phyloP scores from a whole-genome alignment of 1,140 invertebrate genomes.

The Nephotettix cincticeps region DNA sequence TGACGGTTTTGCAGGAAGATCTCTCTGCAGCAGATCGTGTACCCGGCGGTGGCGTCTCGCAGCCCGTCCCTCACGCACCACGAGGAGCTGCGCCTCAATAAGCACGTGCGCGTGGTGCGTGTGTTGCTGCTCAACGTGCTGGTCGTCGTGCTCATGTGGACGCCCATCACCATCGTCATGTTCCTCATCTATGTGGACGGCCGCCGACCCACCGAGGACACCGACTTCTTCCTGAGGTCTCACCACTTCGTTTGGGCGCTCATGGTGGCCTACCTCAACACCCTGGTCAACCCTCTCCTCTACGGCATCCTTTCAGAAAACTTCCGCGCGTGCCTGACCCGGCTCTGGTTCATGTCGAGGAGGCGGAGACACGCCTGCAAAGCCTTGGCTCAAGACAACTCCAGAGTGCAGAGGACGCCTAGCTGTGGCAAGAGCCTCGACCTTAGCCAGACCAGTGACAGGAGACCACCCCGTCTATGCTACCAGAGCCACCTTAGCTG shows the following conservation, averaged over 20 bases:
- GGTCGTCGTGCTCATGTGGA: constrained; percentile 59
- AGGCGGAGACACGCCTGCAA: constrained; percentile 13
- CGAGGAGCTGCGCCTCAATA: constrained; percentile 49
- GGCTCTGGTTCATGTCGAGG: constrained; percentile 45
- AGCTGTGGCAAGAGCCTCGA: not conserved
- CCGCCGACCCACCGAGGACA: constrained; percentile 51
- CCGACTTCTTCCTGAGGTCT: constrained; percentile 50
- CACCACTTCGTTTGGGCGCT: constrained; percentile 59
- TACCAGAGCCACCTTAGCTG: constrained; percentile 8
- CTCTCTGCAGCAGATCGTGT: constrained; percentile 27
- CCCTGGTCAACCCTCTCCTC: constrained; percentile 74
- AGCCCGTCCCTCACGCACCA: constrained; percentile 12
- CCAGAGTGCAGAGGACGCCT: not conserved
- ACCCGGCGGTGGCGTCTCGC: not conserved
- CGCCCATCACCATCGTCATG: constrained; percentile 58
- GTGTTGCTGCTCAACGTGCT: constrained; percentile 57
- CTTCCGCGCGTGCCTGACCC: constrained; percentile 60
- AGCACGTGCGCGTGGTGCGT: constrained; percentile 57
- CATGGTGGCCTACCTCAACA: constrained; percentile 64
- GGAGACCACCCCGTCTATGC: not conserved
- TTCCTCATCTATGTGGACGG: constrained; percentile 59
- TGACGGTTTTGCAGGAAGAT: constrained; percentile 27
- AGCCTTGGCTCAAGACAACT: not conserved
- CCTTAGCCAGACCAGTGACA: not conserved
- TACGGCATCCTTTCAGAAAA: constrained; percentile 77